Evolutionary conservation across 53 echinoderm and acorn worm species (phyloP).

Genomic region (Paelopatides confundens): DNA sequence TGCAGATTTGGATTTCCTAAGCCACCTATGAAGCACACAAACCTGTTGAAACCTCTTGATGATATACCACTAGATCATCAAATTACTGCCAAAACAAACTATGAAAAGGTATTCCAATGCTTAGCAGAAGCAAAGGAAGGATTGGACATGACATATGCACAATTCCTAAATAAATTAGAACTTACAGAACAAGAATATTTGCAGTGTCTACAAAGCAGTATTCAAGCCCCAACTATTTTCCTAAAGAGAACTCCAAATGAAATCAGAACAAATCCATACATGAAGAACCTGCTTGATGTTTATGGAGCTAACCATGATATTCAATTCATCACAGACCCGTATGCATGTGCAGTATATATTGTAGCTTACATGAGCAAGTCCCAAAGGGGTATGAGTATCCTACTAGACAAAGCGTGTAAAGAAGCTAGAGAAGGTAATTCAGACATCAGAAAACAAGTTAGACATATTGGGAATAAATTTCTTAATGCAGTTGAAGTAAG

Average conservation of each 20-base stretch:
- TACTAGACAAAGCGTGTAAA: constrained; percentile 41
- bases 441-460: background rate
- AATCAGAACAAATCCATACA: constrained; percentile 57
- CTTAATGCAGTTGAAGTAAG: constrained; percentile 42
- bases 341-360: constrained; percentile 59
- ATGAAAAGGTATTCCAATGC: background rate
- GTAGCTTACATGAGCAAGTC: constrained; percentile 63
- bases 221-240: constrained; percentile 14
- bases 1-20: constrained; percentile 66
- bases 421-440: background rate
- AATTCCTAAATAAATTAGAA: constrained; percentile 8
- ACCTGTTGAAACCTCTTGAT: constrained; percentile 24
- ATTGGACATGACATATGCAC: background rate
- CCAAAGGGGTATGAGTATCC: constrained; percentile 41
- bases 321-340: constrained; percentile 46
- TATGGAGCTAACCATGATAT: constrained; percentile 62
- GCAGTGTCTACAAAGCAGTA: background rate
- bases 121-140: constrained; percentile 9
- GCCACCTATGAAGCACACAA: constrained; percentile 45
- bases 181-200: constrained; percentile 41
- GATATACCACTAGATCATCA: background rate
- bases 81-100: background rate
- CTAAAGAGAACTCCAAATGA: constrained; percentile 26
- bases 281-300: constrained; percentile 33
- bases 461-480: constrained; percentile 38